Evolutionary conservation across 2,797 vertebrate species (phyloP), one percentile per base, ranked within the genome.

Genomic region (Macropus fuliginosus): DNA sequence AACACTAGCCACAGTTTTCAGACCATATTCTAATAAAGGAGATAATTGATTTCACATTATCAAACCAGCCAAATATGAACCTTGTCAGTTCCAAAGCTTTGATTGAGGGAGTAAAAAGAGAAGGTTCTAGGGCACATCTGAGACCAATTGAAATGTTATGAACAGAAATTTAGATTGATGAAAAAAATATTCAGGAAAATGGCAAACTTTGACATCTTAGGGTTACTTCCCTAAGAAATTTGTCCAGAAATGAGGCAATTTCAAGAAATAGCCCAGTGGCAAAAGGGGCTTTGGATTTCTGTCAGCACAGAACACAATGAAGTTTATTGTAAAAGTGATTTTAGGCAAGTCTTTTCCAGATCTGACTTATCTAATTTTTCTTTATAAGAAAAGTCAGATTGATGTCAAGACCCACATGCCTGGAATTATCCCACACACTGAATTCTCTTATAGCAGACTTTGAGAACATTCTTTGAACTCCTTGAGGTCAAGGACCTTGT

Each of bases 361-460:
- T 81, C 50, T 89, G 93, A 93, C 57, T 66, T 0, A 89, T 91
- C 56, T 62, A 91, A 93, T 54, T 21, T 90, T 92, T 97, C 95
- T 96, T 62, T 93, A 57, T 74, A 66, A 95, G 97, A 92, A 93
- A 92, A 94, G 92, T 95, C 92, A 94, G 66, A 89, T 55, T 92
- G 95, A 92, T 74, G 54, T 55, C 46, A 94, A 95, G 91, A 95
- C 93, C 91, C 96, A 96, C 81, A 50, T 94, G 94, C 94, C 94
- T 97, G 95, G 90, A 95, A 93, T 97, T 94, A 95, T 95, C 95
- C 95, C 54, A 74, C 74, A 87, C 40, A 97, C 92, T 14, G 87
- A 95, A 74, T 90, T 94, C 93, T 97, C 74, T 95, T 92, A 29
- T 50, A 46, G 9, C 14, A 87, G 74, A 24, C 40, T 81, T 40